These are phyloP conservation scores for Pantherophis alleghaniensis DNA, from an alignment of 2,797 vertebrate genomes.

Conservation along the genomic window DNA sequence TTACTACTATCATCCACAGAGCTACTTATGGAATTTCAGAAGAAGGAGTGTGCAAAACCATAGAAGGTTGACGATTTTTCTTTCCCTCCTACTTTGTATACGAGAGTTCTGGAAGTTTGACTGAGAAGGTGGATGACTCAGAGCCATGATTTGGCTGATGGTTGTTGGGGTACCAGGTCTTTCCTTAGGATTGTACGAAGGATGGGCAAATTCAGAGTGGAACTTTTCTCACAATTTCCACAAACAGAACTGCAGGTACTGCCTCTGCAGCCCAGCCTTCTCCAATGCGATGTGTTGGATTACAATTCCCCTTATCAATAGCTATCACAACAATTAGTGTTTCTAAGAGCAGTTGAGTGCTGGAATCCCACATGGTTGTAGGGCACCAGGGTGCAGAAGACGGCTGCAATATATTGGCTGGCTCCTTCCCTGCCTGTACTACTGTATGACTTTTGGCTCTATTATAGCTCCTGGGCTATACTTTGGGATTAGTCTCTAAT, in stretches of 20 bases:
- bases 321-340: not conserved
- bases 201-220: not conserved
- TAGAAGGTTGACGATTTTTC: not conserved
- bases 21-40: not conserved
- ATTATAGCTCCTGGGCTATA: constrained; percentile 70
- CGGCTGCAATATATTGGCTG: not conserved
- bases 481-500: constrained; percentile 81
- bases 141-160: not conserved
- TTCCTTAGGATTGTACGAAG: not conserved
- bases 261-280: not conserved
- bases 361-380: not conserved
- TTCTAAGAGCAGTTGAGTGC: not conserved
- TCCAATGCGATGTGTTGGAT: not conserved
- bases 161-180: not conserved
- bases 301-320: not conserved
- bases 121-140: not conserved
- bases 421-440: constrained; percentile 36
- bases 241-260: constrained; percentile 37
- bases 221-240: not conserved
- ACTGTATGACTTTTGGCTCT: constrained; percentile 46
- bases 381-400: not conserved
- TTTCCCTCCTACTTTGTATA: not conserved
- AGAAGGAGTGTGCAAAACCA: not conserved
- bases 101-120: not conserved
- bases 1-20: not conserved